These are phyloP conservation scores for Gymnoscelis rufifasciata DNA, from an alignment of 2,888 invertebrate genomes.

Conservation along the genomic window DNA sequence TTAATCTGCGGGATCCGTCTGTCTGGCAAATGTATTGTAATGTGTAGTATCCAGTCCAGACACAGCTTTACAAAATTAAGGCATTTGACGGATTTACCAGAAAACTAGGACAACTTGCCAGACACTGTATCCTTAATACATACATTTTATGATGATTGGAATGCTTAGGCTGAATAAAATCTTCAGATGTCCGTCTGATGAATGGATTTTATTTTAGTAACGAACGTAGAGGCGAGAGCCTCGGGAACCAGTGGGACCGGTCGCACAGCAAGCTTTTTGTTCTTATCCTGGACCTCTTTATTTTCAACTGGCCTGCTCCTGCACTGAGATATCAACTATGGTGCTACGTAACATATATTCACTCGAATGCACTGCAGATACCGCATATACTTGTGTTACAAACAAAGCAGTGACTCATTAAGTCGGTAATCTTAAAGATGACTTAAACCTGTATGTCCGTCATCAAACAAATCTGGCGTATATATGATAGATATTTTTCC, in stretches of 20 bases:
- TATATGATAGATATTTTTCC: too few species aligned
- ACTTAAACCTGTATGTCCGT: too few species aligned
- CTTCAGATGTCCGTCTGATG: conserved; percentile 26
- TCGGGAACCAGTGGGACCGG: conserved; percentile 61
- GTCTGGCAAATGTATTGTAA: too few species aligned
- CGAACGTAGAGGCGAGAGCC: conserved; percentile 31
- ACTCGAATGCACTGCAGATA: too few species aligned
- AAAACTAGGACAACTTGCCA: conserved; percentile 7
- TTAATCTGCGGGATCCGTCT: too few species aligned
- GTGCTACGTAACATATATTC: too few species aligned
- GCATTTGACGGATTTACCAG: conserved; percentile 9
- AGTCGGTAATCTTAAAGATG: too few species aligned
- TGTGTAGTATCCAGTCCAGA: too few species aligned
- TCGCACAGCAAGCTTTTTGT: conserved; percentile 54
- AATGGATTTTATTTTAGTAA: conserved; percentile 30
- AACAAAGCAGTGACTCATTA: too few species aligned
- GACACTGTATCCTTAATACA: not conserved
- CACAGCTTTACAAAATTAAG: too few species aligned
- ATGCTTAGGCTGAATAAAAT: conserved; percentile 1
- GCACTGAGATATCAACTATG: not conserved
- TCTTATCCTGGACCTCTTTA: conserved; percentile 38
- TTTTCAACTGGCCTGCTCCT: conserved; percentile 1
- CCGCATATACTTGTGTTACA: too few species aligned
- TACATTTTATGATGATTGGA: not conserved
- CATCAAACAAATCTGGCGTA: too few species aligned